A percentile compares a stretch with the other conserved stretches of the same genome.
phyloP scores from a whole-genome alignment of 2,797 vertebrate species.

The Eleutherodactylus coqui region DNA sequence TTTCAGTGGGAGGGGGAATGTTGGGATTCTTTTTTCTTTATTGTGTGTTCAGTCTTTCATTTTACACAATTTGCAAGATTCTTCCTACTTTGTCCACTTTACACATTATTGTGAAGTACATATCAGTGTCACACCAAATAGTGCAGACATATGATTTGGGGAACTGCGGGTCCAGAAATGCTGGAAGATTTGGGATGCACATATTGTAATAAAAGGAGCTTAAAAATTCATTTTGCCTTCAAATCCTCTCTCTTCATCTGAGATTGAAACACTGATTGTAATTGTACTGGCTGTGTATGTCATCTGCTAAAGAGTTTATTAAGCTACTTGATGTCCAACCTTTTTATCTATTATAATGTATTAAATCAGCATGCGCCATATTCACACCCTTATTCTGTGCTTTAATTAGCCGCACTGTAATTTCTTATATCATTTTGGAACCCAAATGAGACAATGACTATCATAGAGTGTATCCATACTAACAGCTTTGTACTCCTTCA shows the following conservation, averaged over 20 bases:
- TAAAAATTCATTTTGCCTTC: slow-evolving; percentile 40
- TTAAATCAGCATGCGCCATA: background rate
- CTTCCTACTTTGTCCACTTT: background rate
- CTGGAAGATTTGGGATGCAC: slow-evolving; percentile 59
- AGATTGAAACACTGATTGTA: slow-evolving; percentile 24
- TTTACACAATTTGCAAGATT: background rate
- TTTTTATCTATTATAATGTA: background rate
- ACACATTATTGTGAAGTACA: slow-evolving; percentile 47
- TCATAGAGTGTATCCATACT: background rate
- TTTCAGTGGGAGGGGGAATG: too few species aligned
- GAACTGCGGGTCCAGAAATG: slow-evolving; percentile 55
- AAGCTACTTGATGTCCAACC: background rate
- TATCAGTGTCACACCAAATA: slow-evolving; percentile 53
- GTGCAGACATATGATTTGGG: slow-evolving; percentile 56
- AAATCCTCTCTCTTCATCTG: slow-evolving; percentile 20
- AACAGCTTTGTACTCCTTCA: background rate
- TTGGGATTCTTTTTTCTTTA: too few species aligned
- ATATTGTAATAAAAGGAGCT: slow-evolving; percentile 64
- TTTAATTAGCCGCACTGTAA: background rate
- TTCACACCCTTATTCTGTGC: background rate
- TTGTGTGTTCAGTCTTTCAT: too few species aligned
- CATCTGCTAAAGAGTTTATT: background rate
- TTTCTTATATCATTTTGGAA: background rate
- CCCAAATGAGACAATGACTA: background rate
- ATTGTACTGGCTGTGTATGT: background rate